phyloP scores from a whole-genome alignment of 2,113 vertebrate species.

The Saguinus midas region DNA sequence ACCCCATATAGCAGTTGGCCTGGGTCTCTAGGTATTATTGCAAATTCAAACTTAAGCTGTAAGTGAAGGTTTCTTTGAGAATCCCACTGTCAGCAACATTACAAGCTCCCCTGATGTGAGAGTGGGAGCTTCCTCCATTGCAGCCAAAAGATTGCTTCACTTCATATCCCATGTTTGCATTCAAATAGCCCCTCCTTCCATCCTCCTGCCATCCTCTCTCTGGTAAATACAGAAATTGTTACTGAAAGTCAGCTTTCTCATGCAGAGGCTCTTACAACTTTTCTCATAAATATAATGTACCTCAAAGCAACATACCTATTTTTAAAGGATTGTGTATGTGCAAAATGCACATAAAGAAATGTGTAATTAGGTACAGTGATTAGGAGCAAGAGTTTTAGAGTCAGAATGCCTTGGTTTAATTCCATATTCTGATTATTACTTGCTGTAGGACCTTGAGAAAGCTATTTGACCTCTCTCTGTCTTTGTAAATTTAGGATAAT shows the following conservation, averaged over 20 bases:
- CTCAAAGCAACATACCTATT: neutral
- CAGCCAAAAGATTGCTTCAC: conserved; percentile 15
- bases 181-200: neutral
- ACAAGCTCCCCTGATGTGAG: neutral
- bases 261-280: neutral
- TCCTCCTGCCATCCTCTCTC: neutral
- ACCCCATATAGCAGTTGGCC: neutral
- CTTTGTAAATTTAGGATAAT: neutral
- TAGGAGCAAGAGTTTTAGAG: neutral
- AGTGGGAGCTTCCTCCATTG: neutral
- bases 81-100: neutral
- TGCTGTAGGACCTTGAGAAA: neutral
- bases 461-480: neutral
- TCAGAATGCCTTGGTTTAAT: neutral
- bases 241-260: neutral
- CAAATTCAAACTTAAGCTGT: neutral
- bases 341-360: neutral
- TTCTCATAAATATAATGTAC: neutral
- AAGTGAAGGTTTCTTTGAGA: neutral
- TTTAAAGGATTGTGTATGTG: neutral
- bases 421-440: neutral
- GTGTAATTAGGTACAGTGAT: neutral
- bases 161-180: neutral
- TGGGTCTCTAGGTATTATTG: neutral
- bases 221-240: neutral